Percentiles rank a stretch among this genome's conserved stretches.
phyloP scores from a whole-genome alignment of 2,888 invertebrate species.

The Oligia latruncula region DNA sequence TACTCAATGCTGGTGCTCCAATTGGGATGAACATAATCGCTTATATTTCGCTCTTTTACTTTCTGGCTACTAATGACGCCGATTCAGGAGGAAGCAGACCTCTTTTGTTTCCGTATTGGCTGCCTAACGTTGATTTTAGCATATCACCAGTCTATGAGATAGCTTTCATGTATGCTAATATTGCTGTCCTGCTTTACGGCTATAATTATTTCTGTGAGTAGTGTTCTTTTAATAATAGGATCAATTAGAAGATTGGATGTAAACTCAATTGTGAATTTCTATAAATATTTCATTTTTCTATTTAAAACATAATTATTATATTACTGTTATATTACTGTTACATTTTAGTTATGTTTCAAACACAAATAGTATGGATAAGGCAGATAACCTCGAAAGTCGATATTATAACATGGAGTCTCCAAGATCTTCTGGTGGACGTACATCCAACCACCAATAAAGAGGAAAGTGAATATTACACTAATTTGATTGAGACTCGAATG shows the following conservation, averaged over 20 bases:
- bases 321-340: not conserved
- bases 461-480: slow-evolving; percentile 64
- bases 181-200: slow-evolving; percentile 64
- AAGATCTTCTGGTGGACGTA: slow-evolving; percentile 77
- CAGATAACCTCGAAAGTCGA: slow-evolving; percentile 80
- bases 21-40: slow-evolving; percentile 68
- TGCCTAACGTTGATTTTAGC: slow-evolving; percentile 71
- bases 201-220: slow-evolving; percentile 79
- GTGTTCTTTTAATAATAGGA: not conserved
- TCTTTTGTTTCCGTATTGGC: slow-evolving; percentile 78
- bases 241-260: not conserved
- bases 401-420: slow-evolving; percentile 77
- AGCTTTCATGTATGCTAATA: slow-evolving; percentile 70
- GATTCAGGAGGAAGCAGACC: slow-evolving; percentile 69
- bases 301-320: not conserved
- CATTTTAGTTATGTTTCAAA: slow-evolving; percentile 77
- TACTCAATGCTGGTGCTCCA: slow-evolving; percentile 64
- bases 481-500: slow-evolving; percentile 73
- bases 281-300: no score
- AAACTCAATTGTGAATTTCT: no score
- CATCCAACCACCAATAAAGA: slow-evolving; percentile 65
- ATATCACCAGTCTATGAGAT: slow-evolving; percentile 76
- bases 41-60: slow-evolving; percentile 64
- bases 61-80: slow-evolving; percentile 64
- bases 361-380: slow-evolving; percentile 81